Evolutionary conservation across 2,113 vertebrate species (phyloP).

Genomic region (Marmota flaviventris): DNA sequence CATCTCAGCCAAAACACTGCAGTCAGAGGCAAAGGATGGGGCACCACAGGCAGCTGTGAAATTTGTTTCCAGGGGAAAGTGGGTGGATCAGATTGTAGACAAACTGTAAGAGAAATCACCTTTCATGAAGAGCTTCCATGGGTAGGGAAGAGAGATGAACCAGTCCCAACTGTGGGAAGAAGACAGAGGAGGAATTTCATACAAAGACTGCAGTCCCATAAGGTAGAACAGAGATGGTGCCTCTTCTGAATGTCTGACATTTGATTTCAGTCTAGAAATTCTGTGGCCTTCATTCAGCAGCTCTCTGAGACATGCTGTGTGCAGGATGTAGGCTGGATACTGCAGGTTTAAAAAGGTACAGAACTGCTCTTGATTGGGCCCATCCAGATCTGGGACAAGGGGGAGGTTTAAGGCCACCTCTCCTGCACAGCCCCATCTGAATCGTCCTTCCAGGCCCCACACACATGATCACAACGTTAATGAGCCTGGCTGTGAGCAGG

Average conservation of each 20-base stretch:
- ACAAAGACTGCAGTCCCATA: not conserved
- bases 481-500: no score
- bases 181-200: not conserved
- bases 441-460: not conserved
- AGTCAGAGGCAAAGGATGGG: not conserved
- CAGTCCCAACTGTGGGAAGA: not conserved
- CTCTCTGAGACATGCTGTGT: not conserved
- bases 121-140: not conserved
- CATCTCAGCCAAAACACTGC: not conserved
- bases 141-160: no score
- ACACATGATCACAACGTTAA: accelerated
- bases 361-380: not conserved
- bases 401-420: no score
- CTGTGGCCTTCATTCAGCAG: accelerated
- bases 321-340: not conserved
- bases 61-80: not conserved
- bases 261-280: not conserved
- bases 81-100: accelerated
- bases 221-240: no score
- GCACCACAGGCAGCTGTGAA: not conserved
- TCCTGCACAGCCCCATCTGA: not conserved
- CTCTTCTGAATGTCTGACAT: not conserved
- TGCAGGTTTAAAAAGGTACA: not conserved
- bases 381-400: not conserved
- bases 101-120: not conserved